Base-by-base conservation (phyloP, 2,888 invertebrate species). In the Drosophila kambysellisi region DNA sequence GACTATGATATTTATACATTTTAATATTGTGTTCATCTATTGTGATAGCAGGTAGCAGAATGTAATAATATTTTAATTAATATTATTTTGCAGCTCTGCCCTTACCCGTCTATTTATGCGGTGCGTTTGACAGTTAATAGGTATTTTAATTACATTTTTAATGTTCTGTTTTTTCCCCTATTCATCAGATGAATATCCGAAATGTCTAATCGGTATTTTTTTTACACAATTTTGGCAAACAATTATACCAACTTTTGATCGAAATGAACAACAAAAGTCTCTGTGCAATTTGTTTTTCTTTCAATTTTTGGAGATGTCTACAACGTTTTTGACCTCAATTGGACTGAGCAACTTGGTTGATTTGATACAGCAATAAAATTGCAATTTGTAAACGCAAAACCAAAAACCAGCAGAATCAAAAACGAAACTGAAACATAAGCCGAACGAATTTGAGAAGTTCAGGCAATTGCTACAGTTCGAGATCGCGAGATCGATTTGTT, bases 311-410 rank as follows among this genome's bases (percentile, higher is more conserved):
- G 74, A 74, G 85, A 85, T 75, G 74, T 66, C 54, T 74, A 82
- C 77, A 76, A 64, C 60, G 73, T 54, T 81, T 87, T 81, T 88
- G 89, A 88, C 89, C 87, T 87, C 84, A 88, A 88, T 88, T 87
- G 79, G 62, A 75, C 74, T 52, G 70, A 79, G 63, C 67, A 59
- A 54, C 56, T 68, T 51, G 58, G 63, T 30, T 41, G 60, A 64
- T 58, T 69, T 76, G 56, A 61, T 58, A 68, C 70, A 69, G 73
- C 87, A 88, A 88, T 88, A 76, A 88, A 88, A 82, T 81, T 77
- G 84, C 82, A 87, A 87, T 88, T 88, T 88, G 87, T 75, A 58
- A 71, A 56, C 53, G 65, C 71, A 29, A 57, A 73, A 46, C 69
- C 77, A 70, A 82, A 82, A 86, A 81, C 66, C 57, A 54, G 46